Percentiles rank a stretch among this genome's conserved stretches.
Evolutionary conservation across 2,797 vertebrate genomes (phyloP).

Genomic region (Poeciliopsis presidionis): DNA sequence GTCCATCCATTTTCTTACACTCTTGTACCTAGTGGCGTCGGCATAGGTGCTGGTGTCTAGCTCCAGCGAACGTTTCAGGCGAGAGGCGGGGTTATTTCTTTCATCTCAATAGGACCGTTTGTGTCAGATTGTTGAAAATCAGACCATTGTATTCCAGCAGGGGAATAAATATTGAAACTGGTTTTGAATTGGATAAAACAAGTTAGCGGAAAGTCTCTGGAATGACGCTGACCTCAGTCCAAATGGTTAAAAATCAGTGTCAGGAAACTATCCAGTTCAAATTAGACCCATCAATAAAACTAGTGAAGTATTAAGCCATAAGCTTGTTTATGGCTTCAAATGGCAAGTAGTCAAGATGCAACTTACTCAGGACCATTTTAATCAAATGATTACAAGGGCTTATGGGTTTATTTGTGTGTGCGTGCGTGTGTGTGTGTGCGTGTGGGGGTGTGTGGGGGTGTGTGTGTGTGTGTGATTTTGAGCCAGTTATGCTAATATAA

Average conservation of each 20-base stretch:
- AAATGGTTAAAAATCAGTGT: neutral
- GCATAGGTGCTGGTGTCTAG: too few relatives aligned
- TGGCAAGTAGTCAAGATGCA: neutral
- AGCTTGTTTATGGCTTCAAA: neutral
- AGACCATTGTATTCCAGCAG: neutral
- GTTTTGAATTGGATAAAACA: neutral
- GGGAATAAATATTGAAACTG: neutral
- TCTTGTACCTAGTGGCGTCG: too few relatives aligned
- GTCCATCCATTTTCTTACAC: too few relatives aligned
- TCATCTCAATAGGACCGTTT: neutral
- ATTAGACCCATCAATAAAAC: neutral
- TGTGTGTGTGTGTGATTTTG: neutral
- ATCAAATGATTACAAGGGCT: neutral
- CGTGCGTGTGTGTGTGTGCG: too few relatives aligned
- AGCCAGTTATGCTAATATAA: neutral
- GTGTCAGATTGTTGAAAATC: neutral
- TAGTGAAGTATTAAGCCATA: neutral
- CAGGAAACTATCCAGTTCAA: neutral
- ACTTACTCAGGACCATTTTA: neutral
- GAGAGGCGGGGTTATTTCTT: neutral
- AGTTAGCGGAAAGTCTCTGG: neutral
- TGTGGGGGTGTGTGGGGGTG: too few relatives aligned
- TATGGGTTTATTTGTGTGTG: neutral
- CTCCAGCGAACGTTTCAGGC: too few relatives aligned
- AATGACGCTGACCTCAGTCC: neutral